Evolutionary conservation across 2,888 invertebrate species (phyloP).

Genomic region (Yponomeuta sedellus): DNA sequence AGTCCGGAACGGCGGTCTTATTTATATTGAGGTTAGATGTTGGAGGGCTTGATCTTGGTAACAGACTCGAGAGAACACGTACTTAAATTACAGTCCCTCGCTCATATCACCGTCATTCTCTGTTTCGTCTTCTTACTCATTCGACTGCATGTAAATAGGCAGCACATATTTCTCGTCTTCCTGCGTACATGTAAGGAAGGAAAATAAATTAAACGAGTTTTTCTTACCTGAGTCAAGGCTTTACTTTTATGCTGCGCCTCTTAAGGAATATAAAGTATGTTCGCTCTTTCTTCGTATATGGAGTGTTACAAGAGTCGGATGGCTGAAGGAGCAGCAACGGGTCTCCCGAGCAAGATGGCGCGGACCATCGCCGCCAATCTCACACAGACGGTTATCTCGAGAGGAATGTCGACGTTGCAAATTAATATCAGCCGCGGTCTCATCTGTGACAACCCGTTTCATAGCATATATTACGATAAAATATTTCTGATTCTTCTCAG

Average conservation of each 20-base stretch:
- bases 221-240: neutral
- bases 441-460: neutral
- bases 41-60: constrained; percentile 6
- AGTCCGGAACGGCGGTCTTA: constrained; percentile 3
- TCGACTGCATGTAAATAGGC: neutral
- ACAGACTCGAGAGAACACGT: neutral
- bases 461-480: neutral
- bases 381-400: neutral
- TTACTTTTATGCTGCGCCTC: constrained; percentile 4
- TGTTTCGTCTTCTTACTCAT: neutral
- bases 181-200: neutral
- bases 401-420: constrained; percentile 10
- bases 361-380: neutral
- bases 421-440: constrained; percentile 8
- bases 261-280: constrained; percentile 14
- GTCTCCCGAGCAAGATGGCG: neutral
- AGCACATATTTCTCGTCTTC: neutral
- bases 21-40: constrained; percentile 14
- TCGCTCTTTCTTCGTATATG: constrained; percentile 27
- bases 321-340: constrained; percentile 11
- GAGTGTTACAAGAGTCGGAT: constrained; percentile 33
- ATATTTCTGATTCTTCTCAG: neutral
- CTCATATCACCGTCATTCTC: neutral
- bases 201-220: neutral
- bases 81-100: neutral